Base-by-base conservation (phyloP, 2,113 vertebrate species). In the human (Homo sapiens) region DNA sequence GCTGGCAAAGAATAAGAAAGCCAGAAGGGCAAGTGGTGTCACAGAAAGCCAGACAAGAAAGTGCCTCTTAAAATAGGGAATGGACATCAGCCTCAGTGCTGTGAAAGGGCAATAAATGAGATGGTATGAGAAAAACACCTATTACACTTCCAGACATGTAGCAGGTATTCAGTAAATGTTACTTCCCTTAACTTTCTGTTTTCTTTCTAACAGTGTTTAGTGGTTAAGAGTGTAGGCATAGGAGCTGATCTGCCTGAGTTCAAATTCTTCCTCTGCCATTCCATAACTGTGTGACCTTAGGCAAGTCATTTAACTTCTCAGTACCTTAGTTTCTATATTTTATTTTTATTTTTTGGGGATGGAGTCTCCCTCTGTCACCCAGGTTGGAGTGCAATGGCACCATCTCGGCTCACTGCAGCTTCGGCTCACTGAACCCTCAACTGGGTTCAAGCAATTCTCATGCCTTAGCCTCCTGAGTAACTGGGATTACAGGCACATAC, bases 101-200 rank as follows among this genome's bases (percentile, higher is more conserved):
- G 3, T 38, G 10, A 32, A 81, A 86, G 11, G 32, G 23, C 8
- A 8, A 9, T 22, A 32, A 80, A 68, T 52, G 52, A 93, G 20
- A 8, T 1, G n/a, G 5, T 5, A 0, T 22, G 16, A 57, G 3
- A 7, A 45, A 40, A 32, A 14, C 5, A 52, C 12, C 30, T 3
- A 14, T 6, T 20, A 20, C 0, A 52, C 23, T 81, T 40, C 27
- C 57, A 38, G 30, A 40, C 23, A 64, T 20, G 61, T 0, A 43
- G 66, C 68, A 55, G 22, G n/a, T 89, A 12, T 27, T 59, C 57
- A 90, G 20, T 27, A 84, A 43, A 38, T 52, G 3, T 5, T 27
- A 14, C n/a, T 78, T 68, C 17, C 22, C 23, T 50, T 70, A 6
- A 40, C 12, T 75, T 68, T 1, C 4, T 80, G 25, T 72, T 92